Base-by-base conservation (phyloP, 2,888 invertebrate species). In the Hirtodrosophila histrioides region DNA sequence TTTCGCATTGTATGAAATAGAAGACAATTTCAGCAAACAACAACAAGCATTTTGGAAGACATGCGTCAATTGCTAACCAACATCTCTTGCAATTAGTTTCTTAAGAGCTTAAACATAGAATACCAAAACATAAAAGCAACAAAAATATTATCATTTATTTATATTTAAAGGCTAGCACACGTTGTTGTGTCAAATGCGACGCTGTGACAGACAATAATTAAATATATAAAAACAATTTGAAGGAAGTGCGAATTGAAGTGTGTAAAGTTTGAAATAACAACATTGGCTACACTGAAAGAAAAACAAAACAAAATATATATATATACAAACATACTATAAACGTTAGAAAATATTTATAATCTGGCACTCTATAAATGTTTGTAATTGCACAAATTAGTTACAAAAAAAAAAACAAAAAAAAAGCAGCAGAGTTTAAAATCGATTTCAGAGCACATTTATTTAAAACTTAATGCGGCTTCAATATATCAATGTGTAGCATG, bases 121-220 rank as follows among this genome's bases (percentile, higher is more conserved):
- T 51, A 56, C n/a, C 41, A 39, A 45, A n/a, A 43, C 39, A 23
- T 45, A 36, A 40, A 43, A 56, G 10, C 24, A 24, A 41, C 29
- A 46, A 53, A 33, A 55, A 48, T 55, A n/a, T 12, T 50, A 48
- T 79, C 2, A 68, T 75, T 70, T 64, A 66, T 37, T 48, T 65
- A 67, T 78, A 85, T 80, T 84, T 71, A 69, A 78, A 65, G 39
- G 54, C 62, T 68, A 76, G 68, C 83, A 83, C 83, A 82, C 83
- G 83, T 80, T 84, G 82, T 81, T 81, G 81, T 84, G 76, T 64
- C 72, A 66, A 85, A 85, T 87, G 82, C 86, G 88, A 91, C 90
- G 91, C 92, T 92, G 91, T 92, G 91, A 91, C 89, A 89, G 92
- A 92, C 91, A 92, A 92, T 92, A 91, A 91, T 84, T 86, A 80